Base-by-base conservation (phyloP, 1,140 invertebrate genomes). In the Rhopalosiphum padi region DNA sequence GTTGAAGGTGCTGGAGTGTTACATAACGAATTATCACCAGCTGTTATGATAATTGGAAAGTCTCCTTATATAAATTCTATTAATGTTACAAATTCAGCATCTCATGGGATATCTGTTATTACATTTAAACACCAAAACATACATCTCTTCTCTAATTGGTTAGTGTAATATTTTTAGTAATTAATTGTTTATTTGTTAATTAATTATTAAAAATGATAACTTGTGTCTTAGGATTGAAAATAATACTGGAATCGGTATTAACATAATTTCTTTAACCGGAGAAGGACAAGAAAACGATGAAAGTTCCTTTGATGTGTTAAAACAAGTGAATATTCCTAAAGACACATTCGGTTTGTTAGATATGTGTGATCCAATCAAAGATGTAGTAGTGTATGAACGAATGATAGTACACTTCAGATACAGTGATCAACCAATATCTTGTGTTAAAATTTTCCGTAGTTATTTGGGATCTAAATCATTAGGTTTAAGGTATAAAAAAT, bases 391-490 rank as follows among this genome's bases (percentile, higher is more conserved):
- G 1, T 97, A 99, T 95, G 98, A 99, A 94, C 96, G 99, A 93
- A 97, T 99, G 11, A 95, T 99, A 7, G 94, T 99, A 2, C 99
- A 99, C 95, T 99, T 99, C 95, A 99, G 99, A 95, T 99, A 99
- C 94, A 98, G 99, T 94, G 99, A 99, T 94, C 97, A 97, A 95
- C 97, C 98, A 0, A 97, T 99, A 0, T 99, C 99, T 95, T 99
- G 99, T 95, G 98, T 99, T 0, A 99, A 99, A 95, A 99, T 99
- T 94, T 99, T 99, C 94, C 97, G 97, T 82, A 98, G 97, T 94
- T 96, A 97, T 82, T 97, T 97, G 94, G 96, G 97, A 94, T 96
- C 97, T 0, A 99, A 99, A 95, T 97, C 97, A 18, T 97, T 99
- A 95, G 98, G 98, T 37, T 98, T 99, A 94, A 96, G 96, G 96